Evolutionary conservation across 2,113 vertebrate genomes (phyloP).

Genomic region (Saimiri boliviensis): DNA sequence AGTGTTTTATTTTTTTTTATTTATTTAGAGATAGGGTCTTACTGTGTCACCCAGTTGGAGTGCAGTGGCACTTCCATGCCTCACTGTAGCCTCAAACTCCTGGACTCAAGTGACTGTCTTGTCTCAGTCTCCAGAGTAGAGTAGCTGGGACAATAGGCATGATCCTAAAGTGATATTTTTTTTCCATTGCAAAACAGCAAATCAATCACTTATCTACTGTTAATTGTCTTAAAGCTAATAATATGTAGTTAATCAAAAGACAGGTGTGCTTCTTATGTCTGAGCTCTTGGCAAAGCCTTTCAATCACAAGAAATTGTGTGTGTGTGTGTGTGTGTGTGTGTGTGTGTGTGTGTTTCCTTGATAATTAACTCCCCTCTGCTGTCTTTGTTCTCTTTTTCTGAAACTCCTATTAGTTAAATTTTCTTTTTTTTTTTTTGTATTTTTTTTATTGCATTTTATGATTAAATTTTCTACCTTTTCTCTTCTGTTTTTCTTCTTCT

Average conservation of each 20-base stretch:
- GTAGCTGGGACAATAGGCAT: not conserved
- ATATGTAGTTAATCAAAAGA: not conserved
- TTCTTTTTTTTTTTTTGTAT: not conserved
- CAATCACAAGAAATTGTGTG: not conserved
- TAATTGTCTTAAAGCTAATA: not conserved
- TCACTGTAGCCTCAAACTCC: not conserved
- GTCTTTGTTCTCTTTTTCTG: not conserved
- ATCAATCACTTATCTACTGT: not conserved
- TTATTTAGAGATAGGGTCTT: not conserved
- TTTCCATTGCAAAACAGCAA: not conserved
- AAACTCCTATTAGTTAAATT: not conserved
- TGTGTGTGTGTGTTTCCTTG: not conserved
- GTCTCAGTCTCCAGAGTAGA: not conserved
- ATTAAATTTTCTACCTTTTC: not conserved
- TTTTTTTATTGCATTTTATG: too few species aligned
- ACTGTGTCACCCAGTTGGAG: not conserved
- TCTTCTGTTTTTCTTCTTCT: not conserved
- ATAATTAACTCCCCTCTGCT: not conserved
- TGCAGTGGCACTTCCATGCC: not conserved
- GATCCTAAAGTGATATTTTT: not conserved
- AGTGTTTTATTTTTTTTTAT: not conserved
- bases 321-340: not conserved
- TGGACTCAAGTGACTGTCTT: not conserved
- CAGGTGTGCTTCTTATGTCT: accelerated
- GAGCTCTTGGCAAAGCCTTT: not conserved